Evolutionary conservation across 2,888 invertebrate genomes (phyloP).

Genomic region (Drosophila borborema): DNA sequence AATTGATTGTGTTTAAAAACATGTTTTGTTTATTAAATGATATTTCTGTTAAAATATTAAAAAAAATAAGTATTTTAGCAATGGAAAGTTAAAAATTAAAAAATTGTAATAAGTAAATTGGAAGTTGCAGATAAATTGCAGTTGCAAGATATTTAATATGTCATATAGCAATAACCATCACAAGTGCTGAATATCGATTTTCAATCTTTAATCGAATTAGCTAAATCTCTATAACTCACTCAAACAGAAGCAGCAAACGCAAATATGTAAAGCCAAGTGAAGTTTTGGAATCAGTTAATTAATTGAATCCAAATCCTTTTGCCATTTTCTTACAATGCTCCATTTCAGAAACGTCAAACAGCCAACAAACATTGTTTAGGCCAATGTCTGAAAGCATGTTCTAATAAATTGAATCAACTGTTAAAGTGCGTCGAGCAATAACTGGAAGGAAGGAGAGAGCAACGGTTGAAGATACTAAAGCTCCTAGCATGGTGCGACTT

Average conservation of each 20-base stretch:
- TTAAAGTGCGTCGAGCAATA: conserved; percentile 5
- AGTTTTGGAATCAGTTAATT: conserved; percentile 40
- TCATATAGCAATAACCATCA: no score
- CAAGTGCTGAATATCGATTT: not conserved
- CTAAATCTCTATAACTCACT: not conserved
- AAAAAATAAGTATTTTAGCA: not conserved
- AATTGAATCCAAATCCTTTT: conserved; percentile 53
- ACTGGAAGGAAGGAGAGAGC: conserved; percentile 8
- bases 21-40: not conserved
- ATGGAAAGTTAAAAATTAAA: no score
- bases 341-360: conserved; percentile 32
- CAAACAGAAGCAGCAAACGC: conserved; percentile 30
- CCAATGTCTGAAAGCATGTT: conserved; percentile 30
- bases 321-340: conserved; percentile 34
- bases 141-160: no score
- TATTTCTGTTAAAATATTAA: not conserved
- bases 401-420: conserved; percentile 19
- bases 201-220: not conserved
- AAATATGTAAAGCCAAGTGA: conserved; percentile 16
- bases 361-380: conserved; percentile 4
- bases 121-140: no score
- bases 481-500: conserved; percentile 84
- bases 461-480: conserved; percentile 23
- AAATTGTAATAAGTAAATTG: no score
- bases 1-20: not conserved